Evolutionary conservation across 2,113 vertebrate genomes (phyloP).

Genomic region (Campylorhamphus procurvoides): DNA sequence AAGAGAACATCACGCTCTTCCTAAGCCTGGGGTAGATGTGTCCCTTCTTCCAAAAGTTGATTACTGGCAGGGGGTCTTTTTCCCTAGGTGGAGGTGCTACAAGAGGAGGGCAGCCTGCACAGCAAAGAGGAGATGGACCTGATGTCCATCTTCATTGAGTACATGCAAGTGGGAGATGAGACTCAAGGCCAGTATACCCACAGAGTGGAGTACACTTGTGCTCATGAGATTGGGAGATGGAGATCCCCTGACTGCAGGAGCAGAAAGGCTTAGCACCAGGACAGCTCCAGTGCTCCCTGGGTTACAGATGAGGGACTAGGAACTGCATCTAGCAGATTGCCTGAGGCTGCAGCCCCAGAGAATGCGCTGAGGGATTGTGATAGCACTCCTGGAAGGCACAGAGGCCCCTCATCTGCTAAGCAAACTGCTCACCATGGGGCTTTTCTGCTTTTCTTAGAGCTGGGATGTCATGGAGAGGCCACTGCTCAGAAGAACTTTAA

Average conservation of each 20-base stretch:
- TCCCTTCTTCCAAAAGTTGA: neutral
- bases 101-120: neutral
- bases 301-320: neutral
- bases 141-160: neutral
- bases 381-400: neutral
- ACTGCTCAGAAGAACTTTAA: neutral
- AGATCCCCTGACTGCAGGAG: neutral
- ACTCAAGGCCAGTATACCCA: neutral
- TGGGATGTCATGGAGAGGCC: neutral
- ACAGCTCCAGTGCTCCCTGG: neutral
- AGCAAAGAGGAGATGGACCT: neutral
- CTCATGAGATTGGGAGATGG: neutral
- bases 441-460: neutral
- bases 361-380: neutral
- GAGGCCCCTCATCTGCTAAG: neutral
- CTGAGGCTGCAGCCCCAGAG: neutral
- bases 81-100: neutral
- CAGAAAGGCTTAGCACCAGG: neutral
- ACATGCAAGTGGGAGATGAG: neutral
- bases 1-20: neutral
- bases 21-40: neutral
- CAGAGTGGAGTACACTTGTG: fast-evolving
- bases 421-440: neutral
- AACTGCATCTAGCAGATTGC: neutral
- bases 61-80: neutral